phyloP scores from a whole-genome alignment of 2,113 vertebrate genomes.

The Andinoacara biseriatus region DNA sequence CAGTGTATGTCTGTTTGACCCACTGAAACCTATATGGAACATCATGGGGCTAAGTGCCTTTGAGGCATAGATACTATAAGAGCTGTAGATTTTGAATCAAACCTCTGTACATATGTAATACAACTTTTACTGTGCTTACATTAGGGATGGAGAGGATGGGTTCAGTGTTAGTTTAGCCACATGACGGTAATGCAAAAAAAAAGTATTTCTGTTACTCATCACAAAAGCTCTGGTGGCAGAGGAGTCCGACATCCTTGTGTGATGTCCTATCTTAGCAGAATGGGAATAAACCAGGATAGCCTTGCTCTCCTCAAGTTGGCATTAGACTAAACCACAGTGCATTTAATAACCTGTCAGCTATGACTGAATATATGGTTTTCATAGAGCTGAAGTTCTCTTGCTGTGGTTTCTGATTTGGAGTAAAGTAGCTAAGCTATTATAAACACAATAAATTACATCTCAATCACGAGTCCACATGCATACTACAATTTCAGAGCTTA shows the following conservation, averaged over 20 bases:
- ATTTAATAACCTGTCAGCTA: not conserved
- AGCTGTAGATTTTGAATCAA: not conserved
- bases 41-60: not conserved
- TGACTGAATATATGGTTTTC: constrained; percentile 20
- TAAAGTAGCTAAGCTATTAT: not conserved
- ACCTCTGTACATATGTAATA: constrained; percentile 17
- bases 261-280: not conserved
- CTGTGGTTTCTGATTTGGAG: not conserved
- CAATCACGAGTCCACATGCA: constrained; percentile 16
- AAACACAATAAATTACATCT: not conserved
- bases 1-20: not conserved
- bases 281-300: not conserved
- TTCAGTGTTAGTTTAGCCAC: constrained; percentile 25
- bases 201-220: constrained; percentile 16
- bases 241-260: not conserved
- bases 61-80: not conserved
- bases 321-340: constrained; percentile 6
- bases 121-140: constrained; percentile 12
- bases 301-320: not conserved
- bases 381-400: not conserved
- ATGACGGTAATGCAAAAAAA: not conserved
- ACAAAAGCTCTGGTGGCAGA: constrained; percentile 16
- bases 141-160: constrained; percentile 16
- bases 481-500: not conserved
- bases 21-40: not conserved